Conservation (phyloP, 2,113 vertebrate genomes). For the Actenoides lindsayi region DNA sequence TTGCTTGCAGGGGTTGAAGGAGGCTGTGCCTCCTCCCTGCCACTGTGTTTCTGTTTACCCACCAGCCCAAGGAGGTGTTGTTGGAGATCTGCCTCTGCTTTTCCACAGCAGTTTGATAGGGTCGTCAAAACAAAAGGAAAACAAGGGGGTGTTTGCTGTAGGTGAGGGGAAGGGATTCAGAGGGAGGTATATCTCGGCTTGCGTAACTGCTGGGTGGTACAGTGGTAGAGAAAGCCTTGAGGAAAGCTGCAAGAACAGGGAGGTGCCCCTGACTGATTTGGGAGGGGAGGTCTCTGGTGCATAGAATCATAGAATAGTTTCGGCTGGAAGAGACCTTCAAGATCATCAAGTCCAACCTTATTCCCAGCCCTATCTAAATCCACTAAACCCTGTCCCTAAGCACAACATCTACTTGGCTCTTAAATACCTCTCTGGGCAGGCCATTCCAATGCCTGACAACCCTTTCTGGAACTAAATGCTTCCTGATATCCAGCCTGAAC, state of each 20-base stretch:
- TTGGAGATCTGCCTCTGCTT: slow-evolving; percentile 2
- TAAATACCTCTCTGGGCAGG: no score
- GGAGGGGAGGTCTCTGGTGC: neutral
- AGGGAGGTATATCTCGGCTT: neutral
- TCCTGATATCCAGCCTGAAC: no score
- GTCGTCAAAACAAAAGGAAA: slow-evolving; percentile 15
- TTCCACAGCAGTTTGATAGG: neutral
- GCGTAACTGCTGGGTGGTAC: neutral
- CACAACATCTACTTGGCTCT: no score
- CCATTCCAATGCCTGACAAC: no score
- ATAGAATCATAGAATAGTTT: no score
- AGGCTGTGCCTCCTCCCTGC: neutral
- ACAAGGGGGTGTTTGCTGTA: neutral
- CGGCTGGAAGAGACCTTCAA: no score
- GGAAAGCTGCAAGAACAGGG: neutral
- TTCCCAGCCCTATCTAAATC: no score
- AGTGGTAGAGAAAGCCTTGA: neutral
- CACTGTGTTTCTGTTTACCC: neutral
- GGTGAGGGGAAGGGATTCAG: neutral
- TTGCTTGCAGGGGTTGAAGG: neutral
- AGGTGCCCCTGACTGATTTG: neutral
- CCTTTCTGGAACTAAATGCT: no score
- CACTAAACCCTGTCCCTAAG: no score
- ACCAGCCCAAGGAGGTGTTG: neutral
- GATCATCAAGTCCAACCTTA: no score